These are phyloP conservation scores for Edolisoma coerulescens DNA, from an alignment of 2,113 vertebrate genomes.

Conservation along the genomic window DNA sequence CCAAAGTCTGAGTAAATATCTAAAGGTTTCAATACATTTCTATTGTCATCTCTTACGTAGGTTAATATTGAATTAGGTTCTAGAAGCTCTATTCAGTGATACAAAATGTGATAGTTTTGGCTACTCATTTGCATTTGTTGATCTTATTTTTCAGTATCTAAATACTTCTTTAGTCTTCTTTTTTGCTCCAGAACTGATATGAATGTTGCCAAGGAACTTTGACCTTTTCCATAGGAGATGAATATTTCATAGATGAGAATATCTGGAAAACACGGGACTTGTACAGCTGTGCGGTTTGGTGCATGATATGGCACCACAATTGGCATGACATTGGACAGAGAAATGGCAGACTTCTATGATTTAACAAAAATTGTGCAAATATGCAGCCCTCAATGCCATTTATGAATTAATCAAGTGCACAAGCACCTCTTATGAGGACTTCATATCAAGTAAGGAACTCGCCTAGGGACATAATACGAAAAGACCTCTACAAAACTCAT, in stretches of 20 bases:
- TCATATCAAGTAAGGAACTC: slow-evolving; percentile 59
- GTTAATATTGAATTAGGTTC: neutral
- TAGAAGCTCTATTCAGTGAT: neutral
- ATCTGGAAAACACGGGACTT: slow-evolving; percentile 9
- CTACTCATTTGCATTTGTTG: neutral
- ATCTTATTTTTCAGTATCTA: neutral
- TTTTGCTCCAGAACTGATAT: neutral
- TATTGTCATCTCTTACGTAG: neutral
- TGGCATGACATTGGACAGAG: slow-evolving; percentile 49
- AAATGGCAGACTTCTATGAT: slow-evolving; percentile 42
- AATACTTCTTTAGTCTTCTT: neutral
- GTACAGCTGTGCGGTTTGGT: slow-evolving; percentile 40
- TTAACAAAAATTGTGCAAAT: slow-evolving; percentile 72
- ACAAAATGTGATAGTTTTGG: neutral
- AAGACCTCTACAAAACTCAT: slow-evolving; percentile 74
- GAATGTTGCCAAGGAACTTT: slow-evolving; percentile 13
- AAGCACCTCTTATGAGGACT: slow-evolving; percentile 69
- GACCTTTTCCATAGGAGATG: slow-evolving; percentile 9
- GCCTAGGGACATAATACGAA: slow-evolving; percentile 71
- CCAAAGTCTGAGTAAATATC: neutral
- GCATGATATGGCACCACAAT: slow-evolving; percentile 23
- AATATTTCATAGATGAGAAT: neutral
- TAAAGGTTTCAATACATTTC: neutral
- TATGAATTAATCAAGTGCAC: slow-evolving; percentile 76
- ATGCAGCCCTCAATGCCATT: slow-evolving; percentile 55